Base-by-base conservation (phyloP, 2,888 invertebrate genomes). In the Pristionchus fissidentatus region DNA sequence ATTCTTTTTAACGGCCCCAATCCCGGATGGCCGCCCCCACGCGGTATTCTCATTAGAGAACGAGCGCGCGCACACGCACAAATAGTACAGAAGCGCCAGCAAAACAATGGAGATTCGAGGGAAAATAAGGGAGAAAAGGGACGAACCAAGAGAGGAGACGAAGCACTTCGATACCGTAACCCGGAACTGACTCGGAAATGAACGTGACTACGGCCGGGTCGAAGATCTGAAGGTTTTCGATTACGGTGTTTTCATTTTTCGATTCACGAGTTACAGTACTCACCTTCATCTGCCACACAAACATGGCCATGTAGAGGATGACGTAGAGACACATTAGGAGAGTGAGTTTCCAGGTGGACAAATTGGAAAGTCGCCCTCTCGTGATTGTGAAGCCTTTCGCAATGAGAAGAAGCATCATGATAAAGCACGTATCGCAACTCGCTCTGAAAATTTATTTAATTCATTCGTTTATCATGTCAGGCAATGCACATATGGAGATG, bases 381-480 rank as follows among this genome's bases (percentile, higher is more conserved):
- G 97, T 97, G 43, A 97, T 95, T 0, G 97, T 97, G 92, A 95
- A 97, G 0, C 97, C 97, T 92, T 97, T 96, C 0, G 95, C 96
- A 93, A 97, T 93, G 7, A 97, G 93, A 1, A 97, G 94, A 81
- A 97, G 93, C 22, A 97, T 93, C 0, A 96, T 93, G 0, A 97
- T 94, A 91, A 96, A 97, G 0, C 95, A 93, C 82, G 95, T 95
- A 92, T 96, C 95, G 26, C 96, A 95, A 3, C 94, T 93, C 0
- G 95, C 95, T 93, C 95, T 95, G 62, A 95, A 93, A 41, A 2
- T 22, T 26, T 57, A 7, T 8, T 57, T 26, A 22, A 52, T 8
- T 52, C n/a, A 22, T 52, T 52, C n/a, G 52, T 52, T 52, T 52
- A n/a, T n/a, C n/a, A n/a, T n/a, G n/a, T n/a, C n/a, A n/a, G n/a